These are phyloP conservation scores for Reticulitermes speratus DNA, from an alignment of 1,140 invertebrate species.

Conservation along the genomic window DNA sequence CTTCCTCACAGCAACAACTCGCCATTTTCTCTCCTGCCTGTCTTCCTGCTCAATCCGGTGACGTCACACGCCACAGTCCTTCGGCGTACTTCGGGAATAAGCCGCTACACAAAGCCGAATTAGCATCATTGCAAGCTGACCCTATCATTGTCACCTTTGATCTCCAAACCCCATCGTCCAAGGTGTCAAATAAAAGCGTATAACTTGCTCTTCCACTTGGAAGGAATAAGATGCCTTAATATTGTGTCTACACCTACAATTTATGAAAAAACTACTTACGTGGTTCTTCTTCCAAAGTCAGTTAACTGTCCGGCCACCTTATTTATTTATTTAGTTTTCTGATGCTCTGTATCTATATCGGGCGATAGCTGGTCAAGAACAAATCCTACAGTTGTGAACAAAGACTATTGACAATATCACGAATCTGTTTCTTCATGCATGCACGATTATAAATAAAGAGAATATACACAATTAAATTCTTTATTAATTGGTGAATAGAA, in stretches of 20 bases:
- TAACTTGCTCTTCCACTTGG: neutral
- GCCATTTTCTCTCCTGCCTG: conserved; percentile 42
- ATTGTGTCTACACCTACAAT: neutral
- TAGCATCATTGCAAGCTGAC: conserved; percentile 38
- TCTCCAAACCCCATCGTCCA: conserved; percentile 33
- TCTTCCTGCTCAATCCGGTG: conserved; percentile 41
- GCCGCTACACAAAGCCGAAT: conserved; percentile 40
- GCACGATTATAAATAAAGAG: too few species aligned
- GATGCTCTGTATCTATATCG: too few species aligned
- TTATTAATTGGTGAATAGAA: too few species aligned
- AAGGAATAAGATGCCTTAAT: neutral
- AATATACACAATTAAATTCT: too few species aligned
- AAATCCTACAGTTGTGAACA: too few species aligned
- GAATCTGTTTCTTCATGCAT: too few species aligned
- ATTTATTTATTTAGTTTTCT: too few species aligned
- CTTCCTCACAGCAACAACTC: conserved; percentile 40
- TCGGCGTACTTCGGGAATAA: conserved; percentile 39
- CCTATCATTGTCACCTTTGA: conserved; percentile 30
- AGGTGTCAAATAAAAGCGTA: conserved; percentile 34
- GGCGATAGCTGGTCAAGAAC: too few species aligned
- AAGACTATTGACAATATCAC: too few species aligned
- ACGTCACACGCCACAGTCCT: conserved; percentile 40
- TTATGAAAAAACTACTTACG: neutral
- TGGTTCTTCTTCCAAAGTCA: neutral
- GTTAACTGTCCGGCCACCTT: neutral